These are phyloP conservation scores for Sebastes iracundus DNA, from an alignment of 2,797 vertebrate species.

Conservation along the genomic window DNA sequence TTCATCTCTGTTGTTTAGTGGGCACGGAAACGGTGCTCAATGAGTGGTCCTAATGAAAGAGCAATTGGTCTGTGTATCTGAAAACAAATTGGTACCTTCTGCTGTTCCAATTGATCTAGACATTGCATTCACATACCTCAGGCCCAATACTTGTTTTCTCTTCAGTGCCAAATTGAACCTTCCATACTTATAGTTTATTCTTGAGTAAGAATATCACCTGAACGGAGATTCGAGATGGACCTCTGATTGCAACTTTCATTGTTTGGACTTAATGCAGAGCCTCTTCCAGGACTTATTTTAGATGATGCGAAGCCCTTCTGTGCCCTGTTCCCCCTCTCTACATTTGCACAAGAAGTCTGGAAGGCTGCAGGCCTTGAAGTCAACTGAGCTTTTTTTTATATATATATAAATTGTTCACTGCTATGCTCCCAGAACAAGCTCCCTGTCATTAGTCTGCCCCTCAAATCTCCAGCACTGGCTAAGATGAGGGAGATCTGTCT, in stretches of 20 bases:
- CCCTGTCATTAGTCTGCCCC: constrained; percentile 60
- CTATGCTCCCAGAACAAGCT: constrained; percentile 55
- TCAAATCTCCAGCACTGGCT: constrained; percentile 47
- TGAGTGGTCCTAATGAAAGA: constrained; percentile 54
- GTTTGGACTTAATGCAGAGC: constrained; percentile 13
- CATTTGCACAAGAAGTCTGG: constrained; percentile 45
- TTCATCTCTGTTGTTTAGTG: constrained; percentile 23
- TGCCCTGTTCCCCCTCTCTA: neutral
- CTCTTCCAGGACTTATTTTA: constrained; percentile 15
- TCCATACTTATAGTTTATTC: constrained; percentile 54
- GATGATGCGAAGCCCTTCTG: neutral
- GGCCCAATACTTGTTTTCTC: constrained; percentile 56
- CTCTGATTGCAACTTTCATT: constrained; percentile 16
- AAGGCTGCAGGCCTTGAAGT: constrained; percentile 55
- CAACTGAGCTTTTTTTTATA: constrained; percentile 22
- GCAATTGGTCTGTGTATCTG: constrained; percentile 51
- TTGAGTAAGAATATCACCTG: constrained; percentile 27
- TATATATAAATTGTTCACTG: constrained; percentile 40
- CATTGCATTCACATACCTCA: constrained; percentile 39
- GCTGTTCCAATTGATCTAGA: constrained; percentile 49
- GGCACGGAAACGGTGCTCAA: constrained; percentile 17
- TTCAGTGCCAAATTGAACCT: constrained; percentile 40
- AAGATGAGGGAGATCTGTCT: constrained; percentile 64
- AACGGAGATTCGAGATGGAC: neutral
- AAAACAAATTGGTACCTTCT: constrained; percentile 59